A percentile compares a stretch with the other conserved stretches of the same genome.
These are phyloP conservation scores for Tenrec ecaudatus DNA, from an alignment of 2,113 vertebrate genomes.

Conservation along the genomic window DNA sequence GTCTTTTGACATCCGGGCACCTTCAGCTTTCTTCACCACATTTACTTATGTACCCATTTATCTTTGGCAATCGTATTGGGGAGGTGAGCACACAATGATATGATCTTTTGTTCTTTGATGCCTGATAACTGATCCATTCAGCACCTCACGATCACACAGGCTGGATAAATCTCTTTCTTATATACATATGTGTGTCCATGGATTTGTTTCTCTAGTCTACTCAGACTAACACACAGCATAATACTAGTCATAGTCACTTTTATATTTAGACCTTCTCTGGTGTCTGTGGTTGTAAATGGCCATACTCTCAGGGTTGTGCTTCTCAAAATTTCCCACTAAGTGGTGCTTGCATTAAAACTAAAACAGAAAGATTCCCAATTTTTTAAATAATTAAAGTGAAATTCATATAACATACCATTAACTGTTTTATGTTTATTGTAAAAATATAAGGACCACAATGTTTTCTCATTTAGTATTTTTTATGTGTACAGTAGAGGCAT, in stretches of 20 bases:
- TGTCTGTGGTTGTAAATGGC: not conserved
- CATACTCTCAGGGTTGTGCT: not conserved
- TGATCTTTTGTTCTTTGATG: no score
- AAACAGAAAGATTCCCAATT: conserved; percentile 1
- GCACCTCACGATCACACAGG: no score
- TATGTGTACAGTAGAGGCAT: not conserved
- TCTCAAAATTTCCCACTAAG: not conserved
- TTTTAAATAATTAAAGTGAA: not conserved
- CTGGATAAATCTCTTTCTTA: no score
- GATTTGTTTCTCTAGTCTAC: no score
- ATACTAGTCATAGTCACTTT: not conserved
- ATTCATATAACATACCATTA: not conserved
- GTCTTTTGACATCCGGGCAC: no score
- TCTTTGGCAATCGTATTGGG: no score
- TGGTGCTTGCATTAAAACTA: not conserved
- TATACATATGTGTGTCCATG: no score
- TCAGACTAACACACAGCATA: not conserved
- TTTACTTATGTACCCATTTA: no score
- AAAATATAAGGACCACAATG: not conserved
- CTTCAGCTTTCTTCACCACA: no score
- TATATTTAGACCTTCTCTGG: not conserved
- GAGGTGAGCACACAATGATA: no score
- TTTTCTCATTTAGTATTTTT: not conserved
- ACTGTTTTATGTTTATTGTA: not conserved
- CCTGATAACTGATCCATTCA: no score